A percentile compares a stretch with the other conserved stretches of the same genome.
phyloP scores from a whole-genome alignment of 1,140 invertebrate species.

The Dryas iulia region DNA sequence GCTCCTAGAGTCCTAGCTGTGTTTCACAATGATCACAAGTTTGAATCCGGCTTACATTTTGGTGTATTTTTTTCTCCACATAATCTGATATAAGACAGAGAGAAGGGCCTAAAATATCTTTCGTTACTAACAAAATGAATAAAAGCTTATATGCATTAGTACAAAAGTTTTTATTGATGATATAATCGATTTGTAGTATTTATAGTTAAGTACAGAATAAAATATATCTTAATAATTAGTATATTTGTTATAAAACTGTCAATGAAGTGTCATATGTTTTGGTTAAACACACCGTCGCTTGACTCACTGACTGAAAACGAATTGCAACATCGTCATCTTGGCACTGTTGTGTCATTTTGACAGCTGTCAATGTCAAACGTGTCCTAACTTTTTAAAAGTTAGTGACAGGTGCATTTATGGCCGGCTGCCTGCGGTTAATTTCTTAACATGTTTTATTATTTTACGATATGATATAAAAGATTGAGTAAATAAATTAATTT shows the following conservation, averaged over 20 bases:
- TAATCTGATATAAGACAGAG: too few relatives aligned
- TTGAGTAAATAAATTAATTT: not conserved
- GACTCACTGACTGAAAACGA: conserved; percentile 16
- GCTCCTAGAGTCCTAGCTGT: too few relatives aligned
- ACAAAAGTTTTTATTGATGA: too few relatives aligned
- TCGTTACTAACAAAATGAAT: too few relatives aligned
- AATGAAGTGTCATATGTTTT: not conserved
- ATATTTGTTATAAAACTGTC: not conserved
- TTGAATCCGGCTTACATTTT: too few relatives aligned
- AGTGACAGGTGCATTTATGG: conserved; percentile 2
- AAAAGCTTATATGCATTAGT: too few relatives aligned
- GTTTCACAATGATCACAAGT: too few relatives aligned
- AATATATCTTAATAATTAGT: too few relatives aligned
- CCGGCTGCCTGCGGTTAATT: not conserved
- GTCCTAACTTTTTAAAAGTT: conserved; percentile 11
- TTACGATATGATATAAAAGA: not conserved
- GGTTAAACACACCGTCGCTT: not conserved
- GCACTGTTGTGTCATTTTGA: conserved; percentile 57
- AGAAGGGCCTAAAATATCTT: too few relatives aligned
- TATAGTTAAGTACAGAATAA: too few relatives aligned
- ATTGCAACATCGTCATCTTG: conserved; percentile 40
- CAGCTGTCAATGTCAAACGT: conserved; percentile 58
- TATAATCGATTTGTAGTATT: too few relatives aligned
- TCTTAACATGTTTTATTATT: not conserved
- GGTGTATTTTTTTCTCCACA: too few relatives aligned